These are phyloP conservation scores for Lepidonotus clava DNA, from an alignment of 2,888 invertebrate species.

Conservation along the genomic window DNA sequence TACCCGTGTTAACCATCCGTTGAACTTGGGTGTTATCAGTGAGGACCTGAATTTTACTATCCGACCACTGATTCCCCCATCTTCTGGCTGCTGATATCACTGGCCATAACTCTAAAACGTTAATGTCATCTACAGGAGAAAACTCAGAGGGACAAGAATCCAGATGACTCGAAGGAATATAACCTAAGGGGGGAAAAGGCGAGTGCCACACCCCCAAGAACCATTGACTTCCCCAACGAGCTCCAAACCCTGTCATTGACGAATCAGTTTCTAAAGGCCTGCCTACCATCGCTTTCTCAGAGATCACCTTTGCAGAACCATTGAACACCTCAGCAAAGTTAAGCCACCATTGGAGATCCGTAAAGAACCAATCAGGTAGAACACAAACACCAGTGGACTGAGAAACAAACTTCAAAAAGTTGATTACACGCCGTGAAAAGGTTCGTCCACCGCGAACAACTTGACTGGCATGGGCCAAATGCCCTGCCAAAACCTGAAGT, in stretches of 20 bases:
- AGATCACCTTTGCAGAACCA: not conserved
- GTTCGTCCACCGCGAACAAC: no score
- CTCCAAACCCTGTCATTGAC: not conserved
- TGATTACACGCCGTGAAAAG: no score
- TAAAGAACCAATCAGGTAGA: no score
- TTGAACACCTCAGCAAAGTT: no score
- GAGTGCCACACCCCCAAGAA: not conserved
- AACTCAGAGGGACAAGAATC: not conserved
- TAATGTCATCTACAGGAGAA: not conserved
- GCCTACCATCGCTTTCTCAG: not conserved
- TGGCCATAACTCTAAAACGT: not conserved
- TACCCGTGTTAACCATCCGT: not conserved
- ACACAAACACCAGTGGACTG: no score
- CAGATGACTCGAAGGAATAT: not conserved
- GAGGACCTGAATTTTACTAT: not conserved
- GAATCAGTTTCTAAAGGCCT: not conserved
- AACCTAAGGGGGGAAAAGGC: no score
- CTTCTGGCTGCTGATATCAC: not conserved
- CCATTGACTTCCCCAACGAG: not conserved
- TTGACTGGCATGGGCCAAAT: no score
- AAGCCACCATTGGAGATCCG: no score
- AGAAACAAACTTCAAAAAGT: no score
- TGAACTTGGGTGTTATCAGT: not conserved
- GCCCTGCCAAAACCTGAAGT: no score
- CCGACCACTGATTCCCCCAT: not conserved